Base-by-base conservation (phyloP, 2,113 vertebrate species). In the Tetrax tetrax region DNA sequence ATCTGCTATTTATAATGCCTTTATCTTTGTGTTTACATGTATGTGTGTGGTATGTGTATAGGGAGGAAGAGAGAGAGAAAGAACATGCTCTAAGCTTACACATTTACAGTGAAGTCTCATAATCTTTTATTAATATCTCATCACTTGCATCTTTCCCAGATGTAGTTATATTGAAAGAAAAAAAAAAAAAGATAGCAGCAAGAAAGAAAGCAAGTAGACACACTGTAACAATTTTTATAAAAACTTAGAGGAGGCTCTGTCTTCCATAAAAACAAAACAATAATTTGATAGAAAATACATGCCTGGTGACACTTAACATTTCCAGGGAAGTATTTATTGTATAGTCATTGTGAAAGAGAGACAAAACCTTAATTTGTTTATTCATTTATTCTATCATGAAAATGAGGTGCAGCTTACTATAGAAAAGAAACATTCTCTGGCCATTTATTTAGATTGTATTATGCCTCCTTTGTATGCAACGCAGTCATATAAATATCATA, bases 111-210 rank as follows among this genome's bases (percentile, higher is more conserved):
- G 68, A 90, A 93, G n/a, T 33, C 16, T 60, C 77, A 72, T 60
- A 74, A 93, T 91, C 48, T 95, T 94, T 95, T 86, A 95, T 96
- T 96, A 90, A 87, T 78, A 82, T 64, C 77, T 87, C 61, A 45
- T 56, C 22, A 47, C 61, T 96, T 95, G 9, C 50, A 66, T 43
- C 43, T 88, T 92, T 96, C 59, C 74, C 21, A 89, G 75, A 77
- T 63, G 56, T 50, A 74, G 15, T 25, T 43, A 17, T 7, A 83
- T n/a, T 35, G 2, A 31, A 50, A 37, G 54, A 54, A 29, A 35
- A 57, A 64, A 82, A 37, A 8, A 12, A 29, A 5, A 20, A 5
- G 4, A 28, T 38, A 47, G 17, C 4, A 75, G 4, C 12, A 71
- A 53, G 56, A 61, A 84, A 81, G 11, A 5, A 76, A 60, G 24